Evolutionary conservation across 2,888 invertebrate genomes (phyloP), one percentile per base, ranked within the genome.

Genomic region (Oligia fasciuncula): DNA sequence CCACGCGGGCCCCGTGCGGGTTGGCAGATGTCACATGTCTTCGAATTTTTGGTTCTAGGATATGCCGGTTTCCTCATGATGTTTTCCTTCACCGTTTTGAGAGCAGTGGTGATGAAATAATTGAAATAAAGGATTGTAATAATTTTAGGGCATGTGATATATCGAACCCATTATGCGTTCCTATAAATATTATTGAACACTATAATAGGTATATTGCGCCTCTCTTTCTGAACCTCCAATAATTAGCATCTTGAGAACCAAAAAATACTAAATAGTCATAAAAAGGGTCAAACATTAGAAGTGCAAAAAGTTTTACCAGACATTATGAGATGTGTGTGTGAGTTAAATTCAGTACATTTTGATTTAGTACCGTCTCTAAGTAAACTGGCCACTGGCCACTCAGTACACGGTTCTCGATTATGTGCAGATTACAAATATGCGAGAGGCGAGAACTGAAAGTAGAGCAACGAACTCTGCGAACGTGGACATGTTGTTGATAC

Each of bases 401-500:
- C 13, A 19, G 23, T 66, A 62, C 66, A 72, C 69, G 43, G 29
- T 19, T 43, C 66, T 72, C 40, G 57, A 49, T 65, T 79, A n/a
- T 74, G 68, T 60, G 72, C 76, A 76, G 62, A 72, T 76, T 79
- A 80, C 85, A 80, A 76, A 83, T 77, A 81, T 80, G 85, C 85
- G 51, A 79, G 72, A 49, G 68, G 54, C 65, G 73, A 76, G 71
- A 73, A 76, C 69, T 66, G 87, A 85, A 85, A 80, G 85, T 85
- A 72, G 85, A 80, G 80, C 85, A 85, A 84, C 17, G 85, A 84
- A 80, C 85, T 85, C 80, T 51, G 70, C 17, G 46, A 62, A 68
- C 73, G 62, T 68, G 57, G 11, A 70, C 65, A 60, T 70, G 69
- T 63, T 84, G 23, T 72, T 51, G 51, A 67, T 70, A 63, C 6